Percentiles rank a stretch among this genome's conserved stretches.
Conservation (phyloP, 2,888 invertebrate genomes). For the Nephrotoma guestfalica region DNA sequence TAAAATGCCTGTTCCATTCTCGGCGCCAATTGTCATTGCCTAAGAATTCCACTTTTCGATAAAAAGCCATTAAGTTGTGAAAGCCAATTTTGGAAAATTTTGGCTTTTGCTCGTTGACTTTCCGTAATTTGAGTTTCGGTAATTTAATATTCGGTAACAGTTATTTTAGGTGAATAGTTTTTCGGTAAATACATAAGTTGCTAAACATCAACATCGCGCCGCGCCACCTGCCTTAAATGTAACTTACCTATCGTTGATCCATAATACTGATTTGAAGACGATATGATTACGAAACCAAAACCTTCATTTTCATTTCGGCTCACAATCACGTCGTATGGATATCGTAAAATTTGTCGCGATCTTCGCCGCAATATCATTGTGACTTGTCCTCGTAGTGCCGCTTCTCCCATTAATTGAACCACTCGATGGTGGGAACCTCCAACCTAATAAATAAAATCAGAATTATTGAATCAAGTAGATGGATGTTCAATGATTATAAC, state of each 20-base stretch:
- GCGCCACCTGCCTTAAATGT: background rate
- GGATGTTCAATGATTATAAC: background rate
- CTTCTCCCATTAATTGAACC: conserved; percentile 81
- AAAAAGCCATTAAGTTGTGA: too few relatives aligned
- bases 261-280: conserved; percentile 65
- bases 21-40: too few relatives aligned
- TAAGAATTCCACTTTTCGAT: too few relatives aligned
- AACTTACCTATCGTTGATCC: conserved; percentile 70
- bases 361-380: conserved; percentile 58
- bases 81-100: too few relatives aligned
- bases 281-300: conserved; percentile 97
- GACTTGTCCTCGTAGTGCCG: conserved; percentile 77
- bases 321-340: conserved; percentile 85
- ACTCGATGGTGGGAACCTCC: conserved; percentile 87
- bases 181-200: background rate
- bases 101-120: too few relatives aligned
- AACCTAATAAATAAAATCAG: conserved; percentile 25
- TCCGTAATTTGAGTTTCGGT: too few relatives aligned
- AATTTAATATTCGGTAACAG: too few relatives aligned
- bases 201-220: background rate
- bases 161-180: too few relatives aligned
- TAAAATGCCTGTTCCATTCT: too few relatives aligned
- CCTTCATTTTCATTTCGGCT: conserved; percentile 86
- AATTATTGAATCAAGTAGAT: background rate
- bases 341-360: conserved; percentile 16